Percentiles rank a stretch among this genome's conserved stretches.
These are phyloP conservation scores for Cosmia pyralina DNA, from an alignment of 2,888 invertebrate genomes.

Conservation along the genomic window DNA sequence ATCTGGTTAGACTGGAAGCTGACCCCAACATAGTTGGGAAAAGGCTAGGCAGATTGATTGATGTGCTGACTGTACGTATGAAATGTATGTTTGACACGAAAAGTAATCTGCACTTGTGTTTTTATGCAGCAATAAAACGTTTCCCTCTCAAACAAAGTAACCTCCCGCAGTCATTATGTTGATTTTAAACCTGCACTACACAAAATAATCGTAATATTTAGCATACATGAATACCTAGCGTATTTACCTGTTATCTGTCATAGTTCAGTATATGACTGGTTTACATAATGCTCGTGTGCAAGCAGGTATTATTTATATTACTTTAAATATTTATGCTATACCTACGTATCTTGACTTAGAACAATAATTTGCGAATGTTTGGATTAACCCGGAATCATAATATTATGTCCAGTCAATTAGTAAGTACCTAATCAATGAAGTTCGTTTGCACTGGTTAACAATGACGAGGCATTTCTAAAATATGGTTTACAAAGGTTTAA, in stretches of 20 bases:
- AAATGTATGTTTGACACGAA: neutral
- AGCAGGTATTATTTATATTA: constrained; percentile 20
- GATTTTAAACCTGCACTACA: constrained; percentile 41
- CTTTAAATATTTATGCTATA: constrained; percentile 10
- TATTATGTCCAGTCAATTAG: neutral
- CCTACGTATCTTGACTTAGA: neutral
- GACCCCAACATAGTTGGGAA: too few relatives aligned
- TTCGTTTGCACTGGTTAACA: constrained; percentile 1
- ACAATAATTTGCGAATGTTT: neutral
- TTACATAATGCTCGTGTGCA: constrained; percentile 43
- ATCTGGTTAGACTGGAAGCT: too few relatives aligned
- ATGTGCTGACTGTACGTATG: too few relatives aligned
- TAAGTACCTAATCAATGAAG: constrained; percentile 5
- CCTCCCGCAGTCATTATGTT: constrained; percentile 34
- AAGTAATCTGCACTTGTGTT: neutral
- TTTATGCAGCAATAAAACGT: neutral
- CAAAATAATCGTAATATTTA: constrained; percentile 52
- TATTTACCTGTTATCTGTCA: constrained; percentile 43
- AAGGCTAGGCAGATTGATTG: too few relatives aligned
- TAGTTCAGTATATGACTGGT: constrained; percentile 26
- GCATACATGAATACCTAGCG: constrained; percentile 52
- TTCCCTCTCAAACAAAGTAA: constrained; percentile 20
- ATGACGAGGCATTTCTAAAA: constrained; percentile 10
- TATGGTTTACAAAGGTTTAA: constrained; percentile 10
- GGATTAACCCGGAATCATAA: neutral